phyloP scores from a whole-genome alignment of 2,113 vertebrate species.

The Phrynosoma blainvillii region DNA sequence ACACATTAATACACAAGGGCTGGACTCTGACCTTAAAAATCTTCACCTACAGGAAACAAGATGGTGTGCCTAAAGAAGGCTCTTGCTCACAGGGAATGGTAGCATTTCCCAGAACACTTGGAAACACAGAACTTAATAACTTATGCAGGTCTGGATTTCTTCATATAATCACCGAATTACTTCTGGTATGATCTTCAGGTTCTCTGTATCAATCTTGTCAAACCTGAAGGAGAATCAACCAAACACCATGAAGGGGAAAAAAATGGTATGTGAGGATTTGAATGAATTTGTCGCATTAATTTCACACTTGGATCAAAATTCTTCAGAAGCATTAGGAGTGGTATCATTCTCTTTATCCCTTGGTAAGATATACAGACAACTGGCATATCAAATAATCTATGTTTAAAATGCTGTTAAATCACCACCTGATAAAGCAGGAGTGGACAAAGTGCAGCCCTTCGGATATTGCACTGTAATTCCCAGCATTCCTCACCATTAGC shows the following conservation, averaged over 20 bases:
- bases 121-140: no score
- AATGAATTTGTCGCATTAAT: neutral
- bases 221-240: neutral
- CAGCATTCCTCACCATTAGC: no score
- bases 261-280: neutral
- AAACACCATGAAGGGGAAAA: neutral
- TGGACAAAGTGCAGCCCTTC: neutral
- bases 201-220: neutral
- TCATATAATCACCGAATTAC: neutral
- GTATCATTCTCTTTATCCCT: neutral
- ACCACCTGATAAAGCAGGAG: neutral
- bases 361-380: neutral
- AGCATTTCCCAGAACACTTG: no score
- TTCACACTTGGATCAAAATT: neutral
- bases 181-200: neutral
- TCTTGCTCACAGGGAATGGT: no score
- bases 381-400: neutral
- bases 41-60: no score
- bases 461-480: neutral
- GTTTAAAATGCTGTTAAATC: neutral
- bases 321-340: neutral
- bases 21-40: no score
- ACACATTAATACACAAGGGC: no score
- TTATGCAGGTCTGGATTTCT: no score
- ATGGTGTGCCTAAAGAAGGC: no score